Evolutionary conservation across 2,113 vertebrate species (phyloP).

Genomic region (Mohoua ochrocephala): DNA sequence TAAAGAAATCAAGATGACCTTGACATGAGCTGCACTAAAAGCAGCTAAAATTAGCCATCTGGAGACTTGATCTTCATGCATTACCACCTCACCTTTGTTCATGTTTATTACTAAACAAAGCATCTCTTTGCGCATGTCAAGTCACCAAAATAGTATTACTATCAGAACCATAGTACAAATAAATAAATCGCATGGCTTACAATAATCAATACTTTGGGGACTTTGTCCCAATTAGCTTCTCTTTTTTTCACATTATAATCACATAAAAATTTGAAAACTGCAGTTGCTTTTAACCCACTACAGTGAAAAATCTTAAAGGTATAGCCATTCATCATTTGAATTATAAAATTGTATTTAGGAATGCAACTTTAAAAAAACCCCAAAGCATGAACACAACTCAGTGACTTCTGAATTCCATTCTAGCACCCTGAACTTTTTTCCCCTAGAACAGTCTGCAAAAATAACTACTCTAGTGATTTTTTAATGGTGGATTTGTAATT

Average conservation of each 20-base stretch:
- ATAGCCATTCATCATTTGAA: neutral
- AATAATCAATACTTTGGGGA: neutral
- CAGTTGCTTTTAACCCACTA: neutral
- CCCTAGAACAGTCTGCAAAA: neutral
- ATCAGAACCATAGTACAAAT: neutral
- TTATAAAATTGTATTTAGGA: neutral
- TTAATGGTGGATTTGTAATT: neutral
- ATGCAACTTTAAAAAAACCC: neutral
- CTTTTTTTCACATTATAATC: neutral
- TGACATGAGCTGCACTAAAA: neutral
- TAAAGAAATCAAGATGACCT: neutral
- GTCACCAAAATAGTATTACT: neutral
- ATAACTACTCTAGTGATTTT: neutral
- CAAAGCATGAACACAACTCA: neutral
- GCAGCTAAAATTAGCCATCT: constrained; percentile 23
- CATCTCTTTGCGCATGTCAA: neutral
- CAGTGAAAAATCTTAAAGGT: neutral
- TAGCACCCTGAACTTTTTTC: neutral
- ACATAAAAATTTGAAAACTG: neutral
- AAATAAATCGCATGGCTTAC: neutral
- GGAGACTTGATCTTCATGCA: neutral
- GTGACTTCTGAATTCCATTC: neutral
- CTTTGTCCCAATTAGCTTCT: neutral
- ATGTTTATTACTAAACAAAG: neutral
- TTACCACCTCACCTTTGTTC: neutral